Evolutionary conservation across 2,113 vertebrate species (phyloP).

Genomic region (Nibea albiflora): DNA sequence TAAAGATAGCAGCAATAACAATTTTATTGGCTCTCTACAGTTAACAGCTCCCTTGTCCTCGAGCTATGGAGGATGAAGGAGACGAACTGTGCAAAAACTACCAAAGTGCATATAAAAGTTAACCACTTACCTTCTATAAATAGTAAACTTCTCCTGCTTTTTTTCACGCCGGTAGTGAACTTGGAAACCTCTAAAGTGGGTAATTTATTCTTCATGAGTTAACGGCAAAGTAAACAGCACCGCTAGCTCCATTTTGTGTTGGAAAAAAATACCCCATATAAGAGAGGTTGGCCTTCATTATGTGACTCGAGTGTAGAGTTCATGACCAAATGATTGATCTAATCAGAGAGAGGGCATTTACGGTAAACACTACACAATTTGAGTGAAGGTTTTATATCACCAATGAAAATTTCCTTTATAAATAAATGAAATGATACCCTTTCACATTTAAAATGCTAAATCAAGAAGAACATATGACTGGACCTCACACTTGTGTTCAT

Average conservation of each 20-base stretch:
- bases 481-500: constrained; percentile 35
- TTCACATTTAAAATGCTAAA: constrained; percentile 47
- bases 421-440: constrained; percentile 61
- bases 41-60: constrained; percentile 83
- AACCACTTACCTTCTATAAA: constrained; percentile 83
- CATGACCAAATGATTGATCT: constrained; percentile 70
- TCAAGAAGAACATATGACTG: neutral
- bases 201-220: constrained; percentile 81
- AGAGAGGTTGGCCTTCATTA: constrained; percentile 63
- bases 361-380: constrained; percentile 59
- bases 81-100: constrained; percentile 80
- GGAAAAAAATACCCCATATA: constrained; percentile 46
- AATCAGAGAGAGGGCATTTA: constrained; percentile 63
- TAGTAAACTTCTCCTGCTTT: constrained; percentile 74
- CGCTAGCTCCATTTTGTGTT: constrained; percentile 61
- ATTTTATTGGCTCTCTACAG: constrained; percentile 85
- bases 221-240: constrained; percentile 70
- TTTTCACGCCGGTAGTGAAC: constrained; percentile 63
- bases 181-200: constrained; percentile 76
- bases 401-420: constrained; percentile 56
- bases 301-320: constrained; percentile 59
- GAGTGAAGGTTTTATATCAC: constrained; percentile 57
- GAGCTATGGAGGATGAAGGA: constrained; percentile 81
- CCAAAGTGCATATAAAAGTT: constrained; percentile 82
- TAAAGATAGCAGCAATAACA: constrained; percentile 87